Conservation (phyloP, 2,113 vertebrate genomes). For the Campylomormyrus tamandua region DNA sequence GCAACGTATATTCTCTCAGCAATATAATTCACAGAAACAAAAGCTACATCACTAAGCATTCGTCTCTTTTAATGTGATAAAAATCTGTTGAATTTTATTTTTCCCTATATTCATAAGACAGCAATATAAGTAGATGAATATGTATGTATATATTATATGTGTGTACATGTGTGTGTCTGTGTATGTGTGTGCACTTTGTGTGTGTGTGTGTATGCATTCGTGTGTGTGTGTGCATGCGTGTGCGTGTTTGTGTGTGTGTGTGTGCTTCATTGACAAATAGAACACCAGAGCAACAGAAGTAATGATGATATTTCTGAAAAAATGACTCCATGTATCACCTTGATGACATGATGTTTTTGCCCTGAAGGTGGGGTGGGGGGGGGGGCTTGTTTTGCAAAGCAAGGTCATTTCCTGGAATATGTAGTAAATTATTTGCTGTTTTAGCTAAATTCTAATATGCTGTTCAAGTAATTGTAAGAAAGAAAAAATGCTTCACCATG, state of each 20-base stretch:
- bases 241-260: background rate
- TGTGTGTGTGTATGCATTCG: too few relatives aligned
- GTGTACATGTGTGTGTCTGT: too few relatives aligned
- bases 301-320: background rate
- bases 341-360: background rate
- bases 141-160: background rate
- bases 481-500: background rate
- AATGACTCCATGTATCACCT: background rate
- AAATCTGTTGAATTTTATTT: background rate
- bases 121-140: background rate
- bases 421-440: background rate
- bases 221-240: too few relatives aligned
- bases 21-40: slow-evolving; percentile 8
- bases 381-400: background rate
- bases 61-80: background rate
- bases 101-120: background rate
- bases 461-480: background rate
- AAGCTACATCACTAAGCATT: background rate
- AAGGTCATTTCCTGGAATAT: background rate
- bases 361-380: background rate
- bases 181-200: too few relatives aligned
- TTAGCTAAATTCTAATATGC: background rate
- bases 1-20: slow-evolving; percentile 12
- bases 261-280: background rate
- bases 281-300: background rate